Conservation (phyloP, 2,888 invertebrate species). For the Melanostoma mellinum region DNA sequence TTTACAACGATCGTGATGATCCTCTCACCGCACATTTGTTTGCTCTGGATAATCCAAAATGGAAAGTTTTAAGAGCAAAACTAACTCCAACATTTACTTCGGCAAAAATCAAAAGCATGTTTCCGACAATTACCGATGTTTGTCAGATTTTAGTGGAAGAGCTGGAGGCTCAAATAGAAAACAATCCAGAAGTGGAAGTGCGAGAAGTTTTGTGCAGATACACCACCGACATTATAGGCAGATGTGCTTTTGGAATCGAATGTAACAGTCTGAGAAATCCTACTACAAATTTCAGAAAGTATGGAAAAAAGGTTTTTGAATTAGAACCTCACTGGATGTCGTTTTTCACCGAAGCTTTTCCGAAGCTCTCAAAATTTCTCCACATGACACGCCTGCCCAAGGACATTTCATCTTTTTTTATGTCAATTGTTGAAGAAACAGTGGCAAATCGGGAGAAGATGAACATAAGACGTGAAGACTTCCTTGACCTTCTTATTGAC, state of each 20-base stretch:
- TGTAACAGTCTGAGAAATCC: conserved; percentile 81
- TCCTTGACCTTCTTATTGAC: conserved; percentile 84
- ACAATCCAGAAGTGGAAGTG: conserved; percentile 78
- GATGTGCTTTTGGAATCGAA: conserved; percentile 83
- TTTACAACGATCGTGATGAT: conserved; percentile 78
- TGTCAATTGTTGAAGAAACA: conserved; percentile 79
- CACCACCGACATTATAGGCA: conserved; percentile 83
- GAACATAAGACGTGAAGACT: conserved; percentile 83
- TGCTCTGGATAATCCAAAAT: conserved; percentile 80
- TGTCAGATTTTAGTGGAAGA: conserved; percentile 75
- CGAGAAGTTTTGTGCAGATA: conserved; percentile 81
- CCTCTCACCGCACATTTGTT: conserved; percentile 81
- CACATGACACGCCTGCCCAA: conserved; percentile 75
- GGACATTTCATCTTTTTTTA: conserved; percentile 82
- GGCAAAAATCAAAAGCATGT: conserved; percentile 76
- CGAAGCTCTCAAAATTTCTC: conserved; percentile 75
- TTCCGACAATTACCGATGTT: conserved; percentile 75
- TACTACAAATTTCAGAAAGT: conserved; percentile 79
- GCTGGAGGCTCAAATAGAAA: conserved; percentile 11
- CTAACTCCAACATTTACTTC: conserved; percentile 76
- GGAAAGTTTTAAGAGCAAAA: conserved; percentile 79
- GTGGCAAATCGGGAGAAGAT: conserved; percentile 80
- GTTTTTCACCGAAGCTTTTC: conserved; percentile 75
- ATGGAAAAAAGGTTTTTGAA: conserved; percentile 75
- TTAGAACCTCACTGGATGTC: conserved; percentile 74